phyloP scores from a whole-genome alignment of 2,113 vertebrate species.

The Pristiophorus japonicus region DNA sequence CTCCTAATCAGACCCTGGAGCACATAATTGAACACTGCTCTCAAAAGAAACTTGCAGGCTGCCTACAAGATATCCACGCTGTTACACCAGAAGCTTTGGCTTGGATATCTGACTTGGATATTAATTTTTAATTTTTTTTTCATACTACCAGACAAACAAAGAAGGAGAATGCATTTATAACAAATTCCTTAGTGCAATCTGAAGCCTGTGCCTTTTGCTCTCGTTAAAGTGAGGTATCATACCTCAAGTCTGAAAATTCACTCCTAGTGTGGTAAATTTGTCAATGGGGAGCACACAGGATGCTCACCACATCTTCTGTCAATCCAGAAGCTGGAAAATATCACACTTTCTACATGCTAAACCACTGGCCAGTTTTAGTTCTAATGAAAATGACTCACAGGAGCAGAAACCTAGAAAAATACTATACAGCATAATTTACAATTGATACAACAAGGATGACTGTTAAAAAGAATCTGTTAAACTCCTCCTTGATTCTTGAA shows the following conservation, averaged over 20 bases:
- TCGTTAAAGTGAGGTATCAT: neutral
- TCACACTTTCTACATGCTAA: neutral
- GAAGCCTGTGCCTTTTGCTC: neutral
- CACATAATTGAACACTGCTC: too few relatives aligned
- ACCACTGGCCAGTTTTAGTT: neutral
- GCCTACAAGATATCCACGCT: too few relatives aligned
- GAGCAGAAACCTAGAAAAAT: neutral
- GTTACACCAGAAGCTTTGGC: too few relatives aligned
- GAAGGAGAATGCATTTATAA: neutral
- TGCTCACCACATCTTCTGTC: neutral
- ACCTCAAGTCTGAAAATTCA: neutral
- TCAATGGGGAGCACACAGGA: neutral
- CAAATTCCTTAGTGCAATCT: neutral
- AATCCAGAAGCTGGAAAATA: neutral
- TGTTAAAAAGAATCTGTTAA: neutral
- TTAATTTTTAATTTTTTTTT: too few relatives aligned
- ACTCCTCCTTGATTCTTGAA: neutral
- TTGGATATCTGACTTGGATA: too few relatives aligned
- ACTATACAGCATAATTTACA: neutral
- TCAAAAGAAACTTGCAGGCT: too few relatives aligned
- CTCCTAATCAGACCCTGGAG: too few relatives aligned
- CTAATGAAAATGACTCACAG: neutral
- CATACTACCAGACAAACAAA: too few relatives aligned
- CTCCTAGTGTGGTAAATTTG: neutral
- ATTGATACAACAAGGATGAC: neutral